Percentiles rank a stretch among this genome's conserved stretches.
These are phyloP conservation scores for Rhinatrema bivittatum DNA, from an alignment of 2,797 vertebrate species.

Conservation along the genomic window DNA sequence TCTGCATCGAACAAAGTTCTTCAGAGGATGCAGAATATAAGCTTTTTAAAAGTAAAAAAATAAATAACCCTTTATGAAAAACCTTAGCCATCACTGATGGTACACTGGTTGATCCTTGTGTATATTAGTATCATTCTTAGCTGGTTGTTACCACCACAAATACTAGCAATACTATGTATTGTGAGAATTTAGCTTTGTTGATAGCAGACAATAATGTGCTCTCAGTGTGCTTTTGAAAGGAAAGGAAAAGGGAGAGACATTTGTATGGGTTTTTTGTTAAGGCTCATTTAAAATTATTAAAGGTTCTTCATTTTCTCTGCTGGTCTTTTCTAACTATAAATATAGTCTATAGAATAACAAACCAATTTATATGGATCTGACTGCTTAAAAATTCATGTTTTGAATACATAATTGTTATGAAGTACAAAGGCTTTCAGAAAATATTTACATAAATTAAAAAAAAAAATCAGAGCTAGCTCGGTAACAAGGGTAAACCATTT, in stretches of 20 bases:
- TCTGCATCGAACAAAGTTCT: no score
- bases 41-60: no score
- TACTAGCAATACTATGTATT: no score
- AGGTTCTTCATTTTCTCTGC: constrained; percentile 10
- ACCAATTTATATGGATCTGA: constrained; percentile 4
- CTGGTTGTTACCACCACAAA: no score
- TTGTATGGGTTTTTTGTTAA: neutral
- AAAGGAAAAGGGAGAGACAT: neutral
- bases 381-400: constrained; percentile 3
- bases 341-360: constrained; percentile 10
- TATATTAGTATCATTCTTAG: no score
- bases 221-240: neutral
- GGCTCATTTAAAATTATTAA: constrained; percentile 15
- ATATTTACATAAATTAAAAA: constrained; percentile 29
- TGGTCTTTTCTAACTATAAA: constrained; percentile 14
- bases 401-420: constrained; percentile 14
- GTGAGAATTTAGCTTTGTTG: no score
- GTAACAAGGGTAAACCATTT: constrained; percentile 23
- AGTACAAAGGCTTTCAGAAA: constrained; percentile 10
- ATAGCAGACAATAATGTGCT: no score
- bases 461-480: constrained; percentile 33
- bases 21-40: no score
- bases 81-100: no score
- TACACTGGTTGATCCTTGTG: no score
- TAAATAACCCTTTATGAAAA: no score